Evolutionary conservation across 2,888 invertebrate species (phyloP), one percentile per base, ranked within the genome.

Genomic region (Biston betularia): DNA sequence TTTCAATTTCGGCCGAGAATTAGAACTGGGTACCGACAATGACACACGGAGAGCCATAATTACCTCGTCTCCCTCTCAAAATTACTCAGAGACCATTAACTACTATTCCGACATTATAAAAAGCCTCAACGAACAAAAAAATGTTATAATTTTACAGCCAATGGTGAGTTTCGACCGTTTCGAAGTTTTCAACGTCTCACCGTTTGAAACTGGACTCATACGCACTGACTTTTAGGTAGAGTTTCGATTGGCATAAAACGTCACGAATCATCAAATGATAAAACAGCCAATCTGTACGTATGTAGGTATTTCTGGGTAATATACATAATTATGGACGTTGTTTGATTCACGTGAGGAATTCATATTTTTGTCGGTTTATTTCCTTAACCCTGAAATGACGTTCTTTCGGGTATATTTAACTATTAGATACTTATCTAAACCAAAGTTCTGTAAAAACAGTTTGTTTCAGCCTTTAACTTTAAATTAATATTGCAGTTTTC

Each of bases 41-140:
- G 93, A 93, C 93, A 93, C 89, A 89, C 73, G 85, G 76, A 82
- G 85, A 84, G 57, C 84, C 86, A 84, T 91, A 90, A 93, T 92
- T 93, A 92, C 90, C 89, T 83, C 82, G 76, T 79, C 78, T 80
- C 78, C 79, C 81, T 79, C 76, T 83, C 88, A 78, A 92, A 93
- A 93, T 93, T 92, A 92, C 90, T 72, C 69, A 59, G 58, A 85
- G 80, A 80, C 88, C 91, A 90, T 90, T 89, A 91, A 86, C 88
- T 87, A 89, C 89, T 89, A 90, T 86, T 84, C 86, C 86, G 80
- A 79, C 82, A 84, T 84, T 89, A 90, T 89, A 92, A 92, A 92
- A 91, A 91, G 84, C 78, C 74, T 67, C 70, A 70, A 74, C 48
- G 48, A 48, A 78, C 78, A 80, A 67, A 77, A 82, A 83, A 90